phyloP scores from a whole-genome alignment of 2,888 invertebrate species.

The Drosophila stalkeri region DNA sequence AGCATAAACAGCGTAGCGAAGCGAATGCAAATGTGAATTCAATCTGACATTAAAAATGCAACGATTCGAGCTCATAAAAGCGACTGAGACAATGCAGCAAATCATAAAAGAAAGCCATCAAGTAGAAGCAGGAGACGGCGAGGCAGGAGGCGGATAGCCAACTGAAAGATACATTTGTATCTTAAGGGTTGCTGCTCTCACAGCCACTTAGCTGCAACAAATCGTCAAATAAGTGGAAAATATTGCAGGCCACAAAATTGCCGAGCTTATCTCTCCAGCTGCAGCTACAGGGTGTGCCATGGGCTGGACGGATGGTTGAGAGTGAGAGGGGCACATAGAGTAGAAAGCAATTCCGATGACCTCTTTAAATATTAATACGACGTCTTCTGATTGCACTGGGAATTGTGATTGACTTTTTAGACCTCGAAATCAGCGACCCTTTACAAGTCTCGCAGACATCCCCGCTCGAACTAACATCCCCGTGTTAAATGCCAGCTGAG shows the following conservation, averaged over 20 bases:
- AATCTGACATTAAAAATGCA: constrained; percentile 73
- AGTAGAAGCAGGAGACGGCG: constrained; percentile 15
- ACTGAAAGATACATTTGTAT: constrained; percentile 27
- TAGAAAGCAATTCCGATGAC: constrained; percentile 79
- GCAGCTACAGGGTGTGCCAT: constrained; percentile 32
- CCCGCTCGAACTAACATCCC: constrained; percentile 20
- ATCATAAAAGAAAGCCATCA: constrained; percentile 75
- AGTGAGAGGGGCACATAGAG: not conserved
- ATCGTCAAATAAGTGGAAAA: constrained; percentile 76
- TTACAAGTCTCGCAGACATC: constrained; percentile 21
- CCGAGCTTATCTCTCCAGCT: constrained; percentile 58
- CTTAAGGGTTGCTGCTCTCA: constrained; percentile 23
- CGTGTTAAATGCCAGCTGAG: constrained; percentile 20
- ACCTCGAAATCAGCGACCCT: constrained; percentile 44
- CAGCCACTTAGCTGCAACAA: constrained; percentile 73
- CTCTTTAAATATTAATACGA: constrained; percentile 84
- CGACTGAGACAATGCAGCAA: constrained; percentile 49
- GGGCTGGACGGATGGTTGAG: not conserved
- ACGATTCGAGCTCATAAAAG: constrained; percentile 47
- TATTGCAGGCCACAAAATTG: constrained; percentile 77
- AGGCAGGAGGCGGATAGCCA: not conserved
- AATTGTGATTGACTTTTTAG: constrained; percentile 84
- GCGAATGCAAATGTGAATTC: constrained; percentile 69
- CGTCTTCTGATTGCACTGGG: constrained; percentile 83
- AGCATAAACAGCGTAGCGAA: constrained; percentile 49